These are phyloP conservation scores for Xestia c-nigrum DNA, from an alignment of 2,888 invertebrate genomes.

Conservation along the genomic window DNA sequence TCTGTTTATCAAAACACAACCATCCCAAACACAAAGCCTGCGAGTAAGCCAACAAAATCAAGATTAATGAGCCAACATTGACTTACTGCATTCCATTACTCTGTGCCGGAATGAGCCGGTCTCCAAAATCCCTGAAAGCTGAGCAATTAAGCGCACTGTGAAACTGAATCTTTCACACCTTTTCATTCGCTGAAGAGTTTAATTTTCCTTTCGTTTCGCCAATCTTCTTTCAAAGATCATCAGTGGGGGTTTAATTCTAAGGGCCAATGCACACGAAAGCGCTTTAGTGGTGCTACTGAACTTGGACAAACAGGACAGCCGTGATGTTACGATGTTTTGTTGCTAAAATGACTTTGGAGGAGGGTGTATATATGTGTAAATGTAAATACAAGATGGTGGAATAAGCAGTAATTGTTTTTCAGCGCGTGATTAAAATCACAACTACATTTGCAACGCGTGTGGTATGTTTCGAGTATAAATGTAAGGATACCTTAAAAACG, in stretches of 20 bases:
- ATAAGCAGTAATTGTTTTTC: neutral
- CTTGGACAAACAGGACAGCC: neutral
- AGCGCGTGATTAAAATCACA: neutral
- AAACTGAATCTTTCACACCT: constrained; percentile 69
- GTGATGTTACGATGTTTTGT: neutral
- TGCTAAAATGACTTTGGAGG: neutral
- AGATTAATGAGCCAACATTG: constrained; percentile 36
- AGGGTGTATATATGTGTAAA: neutral
- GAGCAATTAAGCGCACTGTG: constrained; percentile 72
- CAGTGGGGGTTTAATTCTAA: constrained; percentile 43
- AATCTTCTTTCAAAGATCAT: constrained; percentile 60
- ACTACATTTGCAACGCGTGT: neutral
- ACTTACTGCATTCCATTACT: constrained; percentile 42
- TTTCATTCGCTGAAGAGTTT: constrained; percentile 67
- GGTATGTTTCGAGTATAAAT: neutral
- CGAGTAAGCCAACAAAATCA: constrained; percentile 7
- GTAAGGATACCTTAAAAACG: neutral
- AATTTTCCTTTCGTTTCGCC: constrained; percentile 72
- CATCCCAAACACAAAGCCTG: constrained; percentile 19
- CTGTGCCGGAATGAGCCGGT: constrained; percentile 46
- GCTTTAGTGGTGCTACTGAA: neutral
- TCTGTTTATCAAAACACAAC: constrained; percentile 18
- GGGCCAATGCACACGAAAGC: neutral
- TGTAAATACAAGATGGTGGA: neutral
- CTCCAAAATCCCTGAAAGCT: constrained; percentile 65